These are phyloP conservation scores for Cyphomyrus plagiostoma DNA, from an alignment of 2,113 vertebrate genomes.

Conservation along the genomic window DNA sequence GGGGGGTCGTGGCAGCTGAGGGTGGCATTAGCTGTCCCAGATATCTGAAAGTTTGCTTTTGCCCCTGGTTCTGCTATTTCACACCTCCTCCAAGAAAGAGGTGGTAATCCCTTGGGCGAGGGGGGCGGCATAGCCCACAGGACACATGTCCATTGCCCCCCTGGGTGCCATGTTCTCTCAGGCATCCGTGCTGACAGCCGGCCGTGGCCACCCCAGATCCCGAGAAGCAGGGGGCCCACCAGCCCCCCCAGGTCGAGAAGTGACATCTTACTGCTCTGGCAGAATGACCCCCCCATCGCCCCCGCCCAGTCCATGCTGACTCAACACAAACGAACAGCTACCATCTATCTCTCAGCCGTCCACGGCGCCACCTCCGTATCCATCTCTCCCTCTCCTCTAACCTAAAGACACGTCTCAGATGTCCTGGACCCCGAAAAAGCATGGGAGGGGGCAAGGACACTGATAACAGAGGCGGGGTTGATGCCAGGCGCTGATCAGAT, in stretches of 20 bases:
- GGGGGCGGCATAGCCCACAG: not conserved
- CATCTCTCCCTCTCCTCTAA: constrained; percentile 54
- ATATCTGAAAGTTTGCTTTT: constrained; percentile 12
- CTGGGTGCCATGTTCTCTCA: constrained; percentile 50
- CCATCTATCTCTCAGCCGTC: constrained; percentile 65
- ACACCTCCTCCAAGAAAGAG: not conserved
- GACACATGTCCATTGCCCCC: not conserved
- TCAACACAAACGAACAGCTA: constrained; percentile 35
- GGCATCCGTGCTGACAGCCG: constrained; percentile 56
- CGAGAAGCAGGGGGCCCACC: constrained; percentile 76
- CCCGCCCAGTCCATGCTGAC: constrained; percentile 69
- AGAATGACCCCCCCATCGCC: constrained; percentile 55
- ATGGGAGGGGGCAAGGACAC: not conserved
- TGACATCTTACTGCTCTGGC: constrained; percentile 79
- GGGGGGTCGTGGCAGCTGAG: not conserved
- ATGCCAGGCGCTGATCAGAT: not conserved
- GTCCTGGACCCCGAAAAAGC: constrained; percentile 27
- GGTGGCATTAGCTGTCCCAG: not conserved
- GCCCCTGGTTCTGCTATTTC: constrained; percentile 15
- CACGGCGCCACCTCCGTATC: constrained; percentile 63
- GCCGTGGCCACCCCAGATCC: constrained; percentile 38
- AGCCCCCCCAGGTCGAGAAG: constrained; percentile 75
- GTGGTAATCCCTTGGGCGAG: constrained; percentile 8
- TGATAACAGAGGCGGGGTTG: not conserved
- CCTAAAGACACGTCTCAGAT: not conserved